A percentile compares a stretch with the other conserved stretches of the same genome.
Evolutionary conservation across 2,797 vertebrate genomes (phyloP).

Genomic region (Hypotaenidia philippensis): DNA sequence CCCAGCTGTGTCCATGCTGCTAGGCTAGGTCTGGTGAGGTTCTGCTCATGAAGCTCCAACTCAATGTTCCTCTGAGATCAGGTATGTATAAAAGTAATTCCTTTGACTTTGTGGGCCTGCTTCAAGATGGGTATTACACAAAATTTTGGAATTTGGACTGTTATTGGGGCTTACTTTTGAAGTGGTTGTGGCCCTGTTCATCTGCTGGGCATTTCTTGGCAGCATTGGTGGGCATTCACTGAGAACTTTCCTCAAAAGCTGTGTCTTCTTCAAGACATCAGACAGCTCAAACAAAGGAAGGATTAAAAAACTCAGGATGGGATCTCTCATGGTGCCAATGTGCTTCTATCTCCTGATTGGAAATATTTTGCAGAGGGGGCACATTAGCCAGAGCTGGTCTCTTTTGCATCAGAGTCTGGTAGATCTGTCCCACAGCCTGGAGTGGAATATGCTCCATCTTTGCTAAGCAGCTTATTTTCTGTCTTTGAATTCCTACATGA

Average conservation of each 20-base stretch:
- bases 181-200: not conserved
- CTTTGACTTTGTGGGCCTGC: not conserved
- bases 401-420: not conserved
- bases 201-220: not conserved
- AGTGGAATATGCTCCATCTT: not conserved
- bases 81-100: not conserved
- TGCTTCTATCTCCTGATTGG: not conserved
- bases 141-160: not conserved
- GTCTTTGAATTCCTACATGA: not conserved
- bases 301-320: not conserved
- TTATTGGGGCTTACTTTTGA: not conserved
- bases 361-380: not conserved
- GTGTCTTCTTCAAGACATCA: not conserved
- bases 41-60: not conserved
- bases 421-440: not conserved
- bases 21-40: not conserved
- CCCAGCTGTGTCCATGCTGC: not conserved
- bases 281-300: not conserved
- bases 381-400: not conserved
- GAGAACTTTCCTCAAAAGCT: not conserved
- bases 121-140: not conserved
- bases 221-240: not conserved
- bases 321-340: not conserved
- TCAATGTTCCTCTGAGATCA: not conserved
- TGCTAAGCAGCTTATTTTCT: constrained; percentile 20